A percentile compares a stretch with the other conserved stretches of the same genome.
Evolutionary conservation across 2,113 vertebrate genomes (phyloP).

Genomic region (Myiozetetes cayanensis): DNA sequence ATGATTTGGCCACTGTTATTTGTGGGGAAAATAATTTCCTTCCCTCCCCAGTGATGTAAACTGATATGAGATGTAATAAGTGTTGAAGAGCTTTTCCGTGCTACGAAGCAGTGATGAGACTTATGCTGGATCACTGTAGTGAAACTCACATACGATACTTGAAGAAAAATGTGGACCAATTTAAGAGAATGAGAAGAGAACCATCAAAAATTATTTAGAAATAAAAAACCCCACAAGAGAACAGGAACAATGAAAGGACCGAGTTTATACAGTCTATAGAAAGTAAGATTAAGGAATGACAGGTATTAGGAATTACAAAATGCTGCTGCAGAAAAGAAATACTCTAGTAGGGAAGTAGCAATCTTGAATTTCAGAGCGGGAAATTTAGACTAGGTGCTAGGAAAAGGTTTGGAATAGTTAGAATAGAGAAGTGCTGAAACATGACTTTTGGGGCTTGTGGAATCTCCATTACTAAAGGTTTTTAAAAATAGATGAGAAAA

Average conservation of each 20-base stretch:
- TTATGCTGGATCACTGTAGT: not conserved
- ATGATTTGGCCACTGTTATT: not conserved
- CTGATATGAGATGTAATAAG: not conserved
- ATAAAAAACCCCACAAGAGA: not conserved
- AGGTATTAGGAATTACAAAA: not conserved
- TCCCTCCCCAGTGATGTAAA: not conserved
- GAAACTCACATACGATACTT: not conserved
- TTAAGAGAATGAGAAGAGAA: not conserved
- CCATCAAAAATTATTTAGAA: not conserved
- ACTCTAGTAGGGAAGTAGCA: not conserved
- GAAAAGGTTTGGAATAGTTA: not conserved
- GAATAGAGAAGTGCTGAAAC: not conserved
- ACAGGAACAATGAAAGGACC: not conserved
- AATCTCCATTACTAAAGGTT: constrained; percentile 2
- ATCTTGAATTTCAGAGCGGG: not conserved
- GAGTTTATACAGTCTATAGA: not conserved
- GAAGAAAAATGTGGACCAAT: not conserved
- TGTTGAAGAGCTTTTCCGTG: not conserved
- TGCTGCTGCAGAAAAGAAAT: not conserved
- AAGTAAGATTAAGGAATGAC: not conserved
- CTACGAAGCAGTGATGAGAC: not conserved
- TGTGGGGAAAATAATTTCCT: not conserved
- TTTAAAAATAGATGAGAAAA: constrained; percentile 26
- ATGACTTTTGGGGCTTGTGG: not conserved
- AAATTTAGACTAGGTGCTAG: not conserved